phyloP scores from a whole-genome alignment of 2,888 invertebrate species.

The Noctua pronuba region DNA sequence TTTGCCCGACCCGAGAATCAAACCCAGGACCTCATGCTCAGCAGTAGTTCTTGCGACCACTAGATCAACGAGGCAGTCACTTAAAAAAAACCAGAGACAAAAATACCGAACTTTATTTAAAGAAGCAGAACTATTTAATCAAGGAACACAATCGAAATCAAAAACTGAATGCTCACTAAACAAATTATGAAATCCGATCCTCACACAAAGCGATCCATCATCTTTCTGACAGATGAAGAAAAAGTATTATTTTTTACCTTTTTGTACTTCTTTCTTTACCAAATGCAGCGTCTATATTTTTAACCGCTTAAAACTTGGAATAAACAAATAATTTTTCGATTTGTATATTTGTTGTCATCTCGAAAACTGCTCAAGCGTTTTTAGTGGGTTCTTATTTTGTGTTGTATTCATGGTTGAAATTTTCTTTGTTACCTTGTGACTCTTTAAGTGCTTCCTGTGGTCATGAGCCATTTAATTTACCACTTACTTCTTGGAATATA shows the following conservation, averaged over 20 bases:
- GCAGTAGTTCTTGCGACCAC: too few species aligned
- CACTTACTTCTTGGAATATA: conserved; percentile 2
- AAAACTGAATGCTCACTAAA: conserved; percentile 82
- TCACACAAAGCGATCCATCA: conserved; percentile 84
- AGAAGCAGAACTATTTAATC: conserved; percentile 85
- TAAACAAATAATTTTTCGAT: conserved; percentile 58
- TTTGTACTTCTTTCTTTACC: conserved; percentile 70
- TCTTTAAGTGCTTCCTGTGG: conserved; percentile 30
- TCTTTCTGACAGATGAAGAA: conserved; percentile 83
- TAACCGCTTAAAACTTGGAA: conserved; percentile 58
- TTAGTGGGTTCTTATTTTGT: conserved; percentile 33
- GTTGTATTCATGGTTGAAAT: conserved; percentile 33
- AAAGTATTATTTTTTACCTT: conserved; percentile 71
- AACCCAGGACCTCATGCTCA: neutral
- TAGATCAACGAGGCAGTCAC: too few species aligned
- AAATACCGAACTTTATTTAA: conserved; percentile 63
- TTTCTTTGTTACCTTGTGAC: conserved; percentile 50
- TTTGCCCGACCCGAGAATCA: neutral
- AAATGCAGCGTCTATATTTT: conserved; percentile 59
- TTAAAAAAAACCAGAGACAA: conserved; percentile 5
- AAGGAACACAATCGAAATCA: conserved; percentile 79
- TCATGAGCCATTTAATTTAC: conserved; percentile 28
- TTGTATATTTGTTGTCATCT: conserved; percentile 63
- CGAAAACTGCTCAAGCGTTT: conserved; percentile 64
- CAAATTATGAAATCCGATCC: conserved; percentile 88